Conservation (phyloP, 2,113 vertebrate species). For the Tychaedon coryphoeus region DNA sequence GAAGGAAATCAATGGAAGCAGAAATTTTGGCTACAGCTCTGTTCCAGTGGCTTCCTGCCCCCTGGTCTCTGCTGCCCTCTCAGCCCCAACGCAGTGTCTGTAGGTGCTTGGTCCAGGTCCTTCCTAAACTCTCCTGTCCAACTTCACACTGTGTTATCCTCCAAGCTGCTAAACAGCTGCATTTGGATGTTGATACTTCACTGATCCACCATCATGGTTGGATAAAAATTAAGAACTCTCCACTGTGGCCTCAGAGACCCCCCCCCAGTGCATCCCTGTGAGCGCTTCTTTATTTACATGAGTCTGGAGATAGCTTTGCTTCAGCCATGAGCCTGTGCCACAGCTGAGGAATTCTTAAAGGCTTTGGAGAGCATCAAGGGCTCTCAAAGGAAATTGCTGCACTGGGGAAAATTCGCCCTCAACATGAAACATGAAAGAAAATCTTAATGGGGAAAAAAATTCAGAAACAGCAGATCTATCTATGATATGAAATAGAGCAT, state of each 20-base stretch:
- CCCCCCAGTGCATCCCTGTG: not conserved
- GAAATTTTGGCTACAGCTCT: not conserved
- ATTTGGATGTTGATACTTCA: not conserved
- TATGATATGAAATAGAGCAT: not conserved
- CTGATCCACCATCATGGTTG: not conserved
- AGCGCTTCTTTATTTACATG: rapidly evolving
- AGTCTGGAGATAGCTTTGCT: not conserved
- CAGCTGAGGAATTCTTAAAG: not conserved
- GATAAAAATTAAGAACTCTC: not conserved
- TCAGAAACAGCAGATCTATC: not conserved
- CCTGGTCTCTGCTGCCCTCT: not conserved
- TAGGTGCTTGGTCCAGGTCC: not conserved
- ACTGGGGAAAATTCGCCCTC: not conserved
- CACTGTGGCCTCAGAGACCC: not conserved
- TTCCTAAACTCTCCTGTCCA: not conserved
- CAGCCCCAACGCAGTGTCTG: not conserved
- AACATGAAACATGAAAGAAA: not conserved
- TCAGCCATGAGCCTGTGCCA: not conserved
- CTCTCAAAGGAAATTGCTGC: not conserved
- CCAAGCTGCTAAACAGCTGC: not conserved
- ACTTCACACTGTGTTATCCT: not conserved
- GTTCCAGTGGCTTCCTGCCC: not conserved
- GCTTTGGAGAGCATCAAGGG: not conserved
- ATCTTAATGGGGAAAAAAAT: not conserved
- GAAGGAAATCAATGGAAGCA: not conserved